A percentile compares a stretch with the other conserved stretches of the same genome.
Conservation (phyloP, 2,888 invertebrate species). For the Oxyteleia sp. region DNA sequence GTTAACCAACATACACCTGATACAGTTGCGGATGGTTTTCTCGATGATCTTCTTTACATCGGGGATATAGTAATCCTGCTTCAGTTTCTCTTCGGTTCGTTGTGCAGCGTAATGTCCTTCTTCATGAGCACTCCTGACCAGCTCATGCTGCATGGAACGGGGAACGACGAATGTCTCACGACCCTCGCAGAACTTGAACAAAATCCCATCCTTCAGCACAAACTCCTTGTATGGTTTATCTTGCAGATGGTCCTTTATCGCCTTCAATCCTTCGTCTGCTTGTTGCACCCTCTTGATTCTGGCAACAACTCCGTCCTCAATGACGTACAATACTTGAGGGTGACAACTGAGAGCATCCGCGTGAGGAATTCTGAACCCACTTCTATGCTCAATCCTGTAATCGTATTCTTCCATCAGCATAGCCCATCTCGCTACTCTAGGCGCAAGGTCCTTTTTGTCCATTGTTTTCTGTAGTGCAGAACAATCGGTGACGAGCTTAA, state of each 20-base stretch:
- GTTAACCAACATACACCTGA: conserved; percentile 65
- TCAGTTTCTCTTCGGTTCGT: conserved; percentile 19
- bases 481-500: conserved; percentile 60
- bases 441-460: conserved; percentile 37
- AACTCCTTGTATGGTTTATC: conserved; percentile 28
- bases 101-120: conserved; percentile 4
- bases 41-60: conserved; percentile 11
- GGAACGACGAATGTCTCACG: conserved; percentile 38
- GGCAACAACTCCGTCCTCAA: not conserved
- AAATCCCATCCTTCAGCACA: conserved; percentile 37
- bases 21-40: conserved; percentile 12
- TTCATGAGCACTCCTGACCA: conserved; percentile 57
- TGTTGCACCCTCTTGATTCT: conserved; percentile 15
- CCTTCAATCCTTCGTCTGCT: conserved; percentile 2
- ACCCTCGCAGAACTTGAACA: conserved; percentile 22
- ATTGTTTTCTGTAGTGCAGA: conserved; percentile 51
- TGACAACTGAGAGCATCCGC: conserved; percentile 55
- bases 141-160: conserved; percentile 26
- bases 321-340: not conserved
- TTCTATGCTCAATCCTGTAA: conserved; percentile 38
- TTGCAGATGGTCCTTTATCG: conserved; percentile 11
- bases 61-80: conserved; percentile 27
- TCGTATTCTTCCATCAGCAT: conserved; percentile 46
- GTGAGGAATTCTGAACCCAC: conserved; percentile 46
- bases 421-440: conserved; percentile 50